Evolutionary conservation across 1,140 invertebrate species (phyloP).

Genomic region (Anagrus nilaparvatae): DNA sequence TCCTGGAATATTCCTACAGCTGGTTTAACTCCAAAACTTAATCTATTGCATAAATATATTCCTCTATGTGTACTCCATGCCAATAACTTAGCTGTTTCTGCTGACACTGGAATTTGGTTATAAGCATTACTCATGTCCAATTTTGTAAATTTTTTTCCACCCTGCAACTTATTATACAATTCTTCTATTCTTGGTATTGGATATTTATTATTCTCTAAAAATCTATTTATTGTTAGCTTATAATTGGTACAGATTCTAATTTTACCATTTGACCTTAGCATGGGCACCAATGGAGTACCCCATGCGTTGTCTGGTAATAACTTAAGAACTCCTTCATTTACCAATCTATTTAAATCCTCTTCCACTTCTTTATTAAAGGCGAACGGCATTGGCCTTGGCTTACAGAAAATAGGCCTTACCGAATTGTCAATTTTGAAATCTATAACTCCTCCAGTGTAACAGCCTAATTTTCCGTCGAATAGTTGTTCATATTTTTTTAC

Average conservation of each 20-base stretch:
- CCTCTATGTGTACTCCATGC: not conserved
- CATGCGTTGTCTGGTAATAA: conserved; percentile 3
- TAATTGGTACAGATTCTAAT: conserved; percentile 11
- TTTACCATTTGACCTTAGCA: conserved; percentile 5
- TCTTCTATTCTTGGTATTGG: conserved; percentile 29
- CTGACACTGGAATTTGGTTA: not conserved
- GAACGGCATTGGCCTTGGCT: conserved; percentile 4
- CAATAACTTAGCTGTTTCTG: not conserved
- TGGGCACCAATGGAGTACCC: conserved; percentile 6
- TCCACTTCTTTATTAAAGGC: conserved; percentile 5
- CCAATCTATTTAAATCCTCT: conserved; percentile 3
- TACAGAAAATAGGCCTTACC: conserved; percentile 4
- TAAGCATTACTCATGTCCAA: conserved; percentile 10
- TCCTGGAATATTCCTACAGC: conserved; percentile 31
- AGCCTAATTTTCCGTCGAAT: conserved; percentile 17
- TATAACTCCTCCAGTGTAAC: conserved; percentile 20
- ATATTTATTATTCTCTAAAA: conserved; percentile 23
- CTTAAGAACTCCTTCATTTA: not conserved
- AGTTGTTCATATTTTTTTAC: conserved; percentile 3
- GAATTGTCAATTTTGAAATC: conserved; percentile 17
- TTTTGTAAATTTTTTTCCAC: conserved; percentile 25
- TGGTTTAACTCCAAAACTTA: conserved; percentile 16
- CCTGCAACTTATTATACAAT: conserved; percentile 25
- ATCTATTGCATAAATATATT: not conserved
- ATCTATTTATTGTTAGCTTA: conserved; percentile 8